phyloP scores from a whole-genome alignment of 1,140 invertebrate genomes.

The Monochamus saltuarius region DNA sequence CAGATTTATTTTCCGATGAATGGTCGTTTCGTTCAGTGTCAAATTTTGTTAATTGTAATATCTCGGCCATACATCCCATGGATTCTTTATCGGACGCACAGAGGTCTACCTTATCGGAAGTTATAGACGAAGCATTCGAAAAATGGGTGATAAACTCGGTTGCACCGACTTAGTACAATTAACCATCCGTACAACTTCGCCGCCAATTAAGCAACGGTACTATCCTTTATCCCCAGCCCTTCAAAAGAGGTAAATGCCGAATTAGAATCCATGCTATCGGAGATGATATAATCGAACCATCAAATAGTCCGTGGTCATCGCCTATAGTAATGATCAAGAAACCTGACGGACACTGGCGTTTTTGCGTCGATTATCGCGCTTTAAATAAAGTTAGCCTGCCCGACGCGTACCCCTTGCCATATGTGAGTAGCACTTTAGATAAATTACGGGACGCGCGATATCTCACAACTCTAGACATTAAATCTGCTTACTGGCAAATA shows the following conservation, averaged over 20 bases:
- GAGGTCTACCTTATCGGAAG: background rate
- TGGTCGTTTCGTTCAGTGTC: background rate
- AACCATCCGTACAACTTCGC: background rate
- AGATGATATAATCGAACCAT: slow-evolving; percentile 32
- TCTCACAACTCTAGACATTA: slow-evolving; percentile 42
- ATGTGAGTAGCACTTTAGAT: slow-evolving; percentile 34
- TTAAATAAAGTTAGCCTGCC: slow-evolving; percentile 14
- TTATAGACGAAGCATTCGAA: background rate
- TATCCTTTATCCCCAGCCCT: slow-evolving; percentile 11
- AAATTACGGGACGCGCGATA: slow-evolving; percentile 37
- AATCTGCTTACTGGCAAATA: slow-evolving; percentile 50
- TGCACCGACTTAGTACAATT: slow-evolving; percentile 9
- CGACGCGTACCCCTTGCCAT: slow-evolving; percentile 17
- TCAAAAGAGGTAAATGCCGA: slow-evolving; percentile 12
- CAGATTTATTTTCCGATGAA: background rate
- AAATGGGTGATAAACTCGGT: background rate
- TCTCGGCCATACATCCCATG: background rate
- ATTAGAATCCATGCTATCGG: slow-evolving; percentile 34
- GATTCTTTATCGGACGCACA: background rate
- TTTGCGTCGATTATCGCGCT: slow-evolving; percentile 33
- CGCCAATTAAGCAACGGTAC: slow-evolving; percentile 11
- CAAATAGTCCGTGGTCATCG: slow-evolving; percentile 45
- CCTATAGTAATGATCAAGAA: slow-evolving; percentile 55
- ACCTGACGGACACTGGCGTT: slow-evolving; percentile 49
- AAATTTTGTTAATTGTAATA: background rate